phyloP scores from a whole-genome alignment of 2,113 vertebrate species.

The Arizona elegans region DNA sequence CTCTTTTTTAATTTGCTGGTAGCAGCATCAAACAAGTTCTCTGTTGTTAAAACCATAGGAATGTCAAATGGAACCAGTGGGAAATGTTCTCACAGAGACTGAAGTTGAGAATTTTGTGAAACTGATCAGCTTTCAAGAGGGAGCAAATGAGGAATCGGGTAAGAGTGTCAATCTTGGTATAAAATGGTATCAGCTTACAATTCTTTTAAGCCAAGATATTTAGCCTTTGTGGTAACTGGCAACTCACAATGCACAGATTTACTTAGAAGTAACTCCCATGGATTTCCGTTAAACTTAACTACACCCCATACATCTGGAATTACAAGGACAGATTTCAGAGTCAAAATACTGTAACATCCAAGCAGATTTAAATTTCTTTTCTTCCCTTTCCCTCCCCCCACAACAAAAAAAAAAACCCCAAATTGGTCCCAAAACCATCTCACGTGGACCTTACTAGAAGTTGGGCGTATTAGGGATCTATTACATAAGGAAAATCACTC shows the following conservation, averaged over 20 bases:
- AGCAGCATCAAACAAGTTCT: slow-evolving; percentile 8
- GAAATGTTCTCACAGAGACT: slow-evolving; percentile 30
- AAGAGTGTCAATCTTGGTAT: slow-evolving; percentile 14
- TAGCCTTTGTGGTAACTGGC: slow-evolving; percentile 8
- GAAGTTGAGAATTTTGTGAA: slow-evolving; percentile 34
- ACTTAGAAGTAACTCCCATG: slow-evolving; percentile 1
- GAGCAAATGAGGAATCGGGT: background rate
- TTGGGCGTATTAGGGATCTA: background rate
- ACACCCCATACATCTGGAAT: background rate
- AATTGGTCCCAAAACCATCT: background rate
- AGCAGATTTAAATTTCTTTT: background rate
- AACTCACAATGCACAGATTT: slow-evolving; percentile 4
- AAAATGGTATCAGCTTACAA: slow-evolving; percentile 12
- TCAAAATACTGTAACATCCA: background rate
- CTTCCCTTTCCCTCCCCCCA: too few species aligned
- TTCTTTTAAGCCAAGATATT: slow-evolving; percentile 5
- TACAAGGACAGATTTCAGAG: background rate
- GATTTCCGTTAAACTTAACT: background rate
- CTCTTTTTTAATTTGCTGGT: background rate
- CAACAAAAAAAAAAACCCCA: background rate
- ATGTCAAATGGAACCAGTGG: slow-evolving; percentile 46
- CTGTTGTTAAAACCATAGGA: slow-evolving; percentile 41
- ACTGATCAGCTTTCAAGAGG: slow-evolving; percentile 14
- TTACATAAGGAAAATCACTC: background rate
- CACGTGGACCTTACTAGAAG: background rate